Evolutionary conservation across 2,888 invertebrate species (phyloP), one percentile per base, ranked within the genome.

Genomic region (Cybosia mesomella): DNA sequence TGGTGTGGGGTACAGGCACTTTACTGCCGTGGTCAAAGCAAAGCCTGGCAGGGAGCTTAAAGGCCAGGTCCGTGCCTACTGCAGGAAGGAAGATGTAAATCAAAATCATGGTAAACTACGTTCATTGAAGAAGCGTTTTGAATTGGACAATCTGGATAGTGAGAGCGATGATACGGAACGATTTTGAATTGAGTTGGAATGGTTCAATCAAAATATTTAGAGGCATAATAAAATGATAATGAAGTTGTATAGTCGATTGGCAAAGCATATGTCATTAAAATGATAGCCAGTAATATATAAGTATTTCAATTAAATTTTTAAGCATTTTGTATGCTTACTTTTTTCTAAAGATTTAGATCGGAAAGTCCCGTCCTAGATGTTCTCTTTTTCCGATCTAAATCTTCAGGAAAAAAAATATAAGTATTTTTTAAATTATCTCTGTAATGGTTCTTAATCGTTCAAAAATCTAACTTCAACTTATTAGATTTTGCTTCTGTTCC

Each of bases 1-100:
- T 0, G 92, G 92, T 2, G 90, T 81, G 0, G 92, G 91, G 0
- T 88, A 92, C 82, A 80, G 74, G 1, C 81, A 87, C 75, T 91
- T 93, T 76, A 74, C 77, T 22, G 85, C 87, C 10, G 78, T 90
- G 32, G 83, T 88, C 22, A 86, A 84, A 11, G 86, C 91, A 0
- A 82, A 80, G 9, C 80, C 90, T 0, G 81, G 84, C 3, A 72
- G 73, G 2, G 76, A 79, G 0, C 76, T 92, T 2, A 75, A 77
- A 10, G 92, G 92, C 1, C 79, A 79, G 32, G 83, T 93, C 2
- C 75, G 84, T 21, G 90, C 84, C 0, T 92, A 86, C 73, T 92
- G 92, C 22, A 62, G 43, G 34, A 22, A 32, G 24, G 32, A 32
- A 22, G 58, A 69, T 1, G 22, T 9, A 15, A 32, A 39, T 24